Percentiles rank a stretch among this genome's conserved stretches.
Conservation (phyloP, 1,140 invertebrate species). For the Zaprionus tsacasi region DNA sequence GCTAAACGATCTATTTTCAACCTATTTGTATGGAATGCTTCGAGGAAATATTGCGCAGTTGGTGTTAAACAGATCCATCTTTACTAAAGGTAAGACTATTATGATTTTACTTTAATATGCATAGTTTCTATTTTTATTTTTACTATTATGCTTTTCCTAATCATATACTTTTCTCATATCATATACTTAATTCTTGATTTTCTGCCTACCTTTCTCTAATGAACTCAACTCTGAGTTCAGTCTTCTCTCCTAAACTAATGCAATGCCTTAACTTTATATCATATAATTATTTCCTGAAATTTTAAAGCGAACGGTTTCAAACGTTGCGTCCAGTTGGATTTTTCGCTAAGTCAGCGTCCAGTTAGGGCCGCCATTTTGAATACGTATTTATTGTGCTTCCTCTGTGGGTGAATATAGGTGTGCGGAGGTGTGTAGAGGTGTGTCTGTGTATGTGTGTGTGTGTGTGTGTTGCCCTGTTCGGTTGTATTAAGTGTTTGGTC, state of each 20-base stretch:
- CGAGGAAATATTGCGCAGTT: too few relatives aligned
- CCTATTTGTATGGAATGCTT: too few relatives aligned
- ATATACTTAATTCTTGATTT: too few relatives aligned
- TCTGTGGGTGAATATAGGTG: slow-evolving; percentile 26
- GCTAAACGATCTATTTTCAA: too few relatives aligned
- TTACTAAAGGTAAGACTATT: too few relatives aligned
- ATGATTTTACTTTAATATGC: too few relatives aligned
- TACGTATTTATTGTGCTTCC: slow-evolving; percentile 23
- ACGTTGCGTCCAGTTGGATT: slow-evolving; percentile 9
- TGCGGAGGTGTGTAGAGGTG: neutral
- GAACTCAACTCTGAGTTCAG: neutral
- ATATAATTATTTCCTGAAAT: neutral
- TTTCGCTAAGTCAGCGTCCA: slow-evolving; percentile 34
- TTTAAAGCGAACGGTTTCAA: neutral
- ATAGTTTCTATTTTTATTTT: too few relatives aligned
- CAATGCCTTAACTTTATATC: neutral
- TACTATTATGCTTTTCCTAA: too few relatives aligned
- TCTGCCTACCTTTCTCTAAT: neutral
- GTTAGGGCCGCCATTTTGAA: slow-evolving; percentile 62
- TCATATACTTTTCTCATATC: too few relatives aligned
- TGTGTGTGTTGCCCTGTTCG: slow-evolving; percentile 22
- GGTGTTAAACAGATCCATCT: too few relatives aligned
- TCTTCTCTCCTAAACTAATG: neutral
- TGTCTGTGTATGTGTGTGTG: slow-evolving; percentile 30
- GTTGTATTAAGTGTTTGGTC: slow-evolving; percentile 35